Evolutionary conservation across 2,113 vertebrate genomes (phyloP).

Genomic region (Rallus limicola): DNA sequence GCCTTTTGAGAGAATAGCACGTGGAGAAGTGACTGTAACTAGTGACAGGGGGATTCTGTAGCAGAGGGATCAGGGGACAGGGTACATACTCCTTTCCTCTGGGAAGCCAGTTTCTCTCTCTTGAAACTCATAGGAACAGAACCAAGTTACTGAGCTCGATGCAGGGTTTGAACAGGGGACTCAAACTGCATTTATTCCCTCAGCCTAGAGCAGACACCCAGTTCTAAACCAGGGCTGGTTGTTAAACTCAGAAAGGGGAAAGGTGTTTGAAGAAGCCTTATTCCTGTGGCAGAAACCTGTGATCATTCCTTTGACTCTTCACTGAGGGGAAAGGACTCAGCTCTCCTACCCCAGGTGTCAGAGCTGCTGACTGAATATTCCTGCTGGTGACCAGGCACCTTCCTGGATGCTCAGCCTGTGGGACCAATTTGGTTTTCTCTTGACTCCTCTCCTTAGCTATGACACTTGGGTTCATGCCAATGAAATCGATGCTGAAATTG

Average conservation of each 20-base stretch:
- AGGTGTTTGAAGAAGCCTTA: fast-evolving
- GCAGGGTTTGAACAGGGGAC: not conserved
- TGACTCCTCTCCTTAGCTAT: slow-evolving; percentile 77
- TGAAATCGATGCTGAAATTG: slow-evolving; percentile 91
- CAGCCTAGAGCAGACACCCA: not conserved
- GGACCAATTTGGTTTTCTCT: not conserved
- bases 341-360: fast-evolving
- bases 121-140: not conserved
- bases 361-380: not conserved
- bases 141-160: not conserved
- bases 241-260: not conserved
- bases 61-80: not conserved
- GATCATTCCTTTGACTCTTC: not conserved
- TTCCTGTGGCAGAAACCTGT: not conserved
- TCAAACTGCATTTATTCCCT: not conserved
- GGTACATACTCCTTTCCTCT: not conserved
- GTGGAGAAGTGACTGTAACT: not conserved
- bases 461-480: slow-evolving; percentile 92
- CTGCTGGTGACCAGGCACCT: not conserved
- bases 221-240: not conserved
- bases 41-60: not conserved
- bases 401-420: not conserved
- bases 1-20: not conserved
- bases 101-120: not conserved
- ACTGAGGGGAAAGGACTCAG: fast-evolving